A percentile compares a stretch with the other conserved stretches of the same genome.
These are phyloP conservation scores for Omphaloscelis lunosa DNA, from an alignment of 2,888 invertebrate species.

Conservation along the genomic window DNA sequence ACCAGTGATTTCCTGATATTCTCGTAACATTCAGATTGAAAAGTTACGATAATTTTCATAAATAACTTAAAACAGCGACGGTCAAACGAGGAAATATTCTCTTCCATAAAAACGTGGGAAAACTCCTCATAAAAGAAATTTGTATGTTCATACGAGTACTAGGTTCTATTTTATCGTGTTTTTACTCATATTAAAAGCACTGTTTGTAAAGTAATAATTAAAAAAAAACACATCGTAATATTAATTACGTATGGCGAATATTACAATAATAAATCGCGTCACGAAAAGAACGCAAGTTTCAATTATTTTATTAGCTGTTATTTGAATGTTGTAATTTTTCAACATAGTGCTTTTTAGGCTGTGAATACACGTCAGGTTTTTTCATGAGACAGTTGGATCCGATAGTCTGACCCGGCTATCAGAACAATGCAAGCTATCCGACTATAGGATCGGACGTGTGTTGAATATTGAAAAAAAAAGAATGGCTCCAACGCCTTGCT, in stretches of 20 bases:
- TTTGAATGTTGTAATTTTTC: neutral
- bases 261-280: neutral
- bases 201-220: neutral
- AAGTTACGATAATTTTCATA: no score
- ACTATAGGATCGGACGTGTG: no score
- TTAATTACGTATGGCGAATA: constrained; percentile 10
- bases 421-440: no score
- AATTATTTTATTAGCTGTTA: neutral
- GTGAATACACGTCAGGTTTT: no score
- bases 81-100: constrained; percentile 7
- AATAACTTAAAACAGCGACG: neutral
- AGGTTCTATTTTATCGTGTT: neutral
- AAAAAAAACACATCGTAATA: constrained; percentile 17
- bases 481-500: no score
- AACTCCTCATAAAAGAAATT: neutral
- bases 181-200: neutral
- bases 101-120: neutral
- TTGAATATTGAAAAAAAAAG: no score
- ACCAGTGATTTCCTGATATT: no score
- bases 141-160: neutral
- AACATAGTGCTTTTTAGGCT: no score
- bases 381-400: no score
- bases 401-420: no score
- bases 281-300: neutral
- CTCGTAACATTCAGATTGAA: no score